Evolutionary conservation across 2,797 vertebrate genomes (phyloP).

Genomic region (Pseudochirops cupreus): DNA sequence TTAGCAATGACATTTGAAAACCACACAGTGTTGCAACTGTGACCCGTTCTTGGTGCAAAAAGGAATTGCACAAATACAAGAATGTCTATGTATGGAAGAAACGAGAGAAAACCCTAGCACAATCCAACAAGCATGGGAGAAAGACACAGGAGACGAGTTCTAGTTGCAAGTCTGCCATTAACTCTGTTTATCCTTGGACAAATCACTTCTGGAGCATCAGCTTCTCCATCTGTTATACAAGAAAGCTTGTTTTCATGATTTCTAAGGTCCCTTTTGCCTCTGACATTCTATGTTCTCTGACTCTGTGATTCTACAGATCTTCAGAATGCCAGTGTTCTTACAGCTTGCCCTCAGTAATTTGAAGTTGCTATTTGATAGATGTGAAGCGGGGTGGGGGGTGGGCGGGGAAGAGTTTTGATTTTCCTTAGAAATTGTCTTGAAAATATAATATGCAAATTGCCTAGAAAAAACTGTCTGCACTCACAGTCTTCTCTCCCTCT

Average conservation of each 20-base stretch:
- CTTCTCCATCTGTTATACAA: not conserved
- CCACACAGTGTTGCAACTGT: not conserved
- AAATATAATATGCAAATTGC: not conserved
- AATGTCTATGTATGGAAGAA: not conserved
- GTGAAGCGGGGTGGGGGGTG: not conserved
- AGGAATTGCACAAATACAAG: not conserved
- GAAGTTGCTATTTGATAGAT: not conserved
- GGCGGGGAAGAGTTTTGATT: not conserved
- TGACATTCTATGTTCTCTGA: not conserved
- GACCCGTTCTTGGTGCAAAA: not conserved
- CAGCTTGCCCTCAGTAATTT: not conserved
- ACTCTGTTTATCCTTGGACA: not conserved
- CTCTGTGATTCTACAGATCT: not conserved
- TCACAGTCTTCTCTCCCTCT: not conserved
- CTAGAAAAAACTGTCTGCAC: not conserved
- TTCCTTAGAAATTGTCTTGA: not conserved
- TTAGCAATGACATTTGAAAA: conserved; percentile 8
- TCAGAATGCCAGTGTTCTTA: not conserved
- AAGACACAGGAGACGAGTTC: not conserved
- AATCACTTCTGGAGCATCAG: not conserved
- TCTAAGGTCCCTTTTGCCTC: not conserved
- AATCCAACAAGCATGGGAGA: not conserved
- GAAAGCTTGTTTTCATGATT: not conserved
- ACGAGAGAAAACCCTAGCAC: not conserved
- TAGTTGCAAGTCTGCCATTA: not conserved